A percentile compares a stretch with the other conserved stretches of the same genome.
These are phyloP conservation scores for Hydrozoanthus gracilis DNA, from an alignment of 92 coral and sea anemone species.

Conservation along the genomic window DNA sequence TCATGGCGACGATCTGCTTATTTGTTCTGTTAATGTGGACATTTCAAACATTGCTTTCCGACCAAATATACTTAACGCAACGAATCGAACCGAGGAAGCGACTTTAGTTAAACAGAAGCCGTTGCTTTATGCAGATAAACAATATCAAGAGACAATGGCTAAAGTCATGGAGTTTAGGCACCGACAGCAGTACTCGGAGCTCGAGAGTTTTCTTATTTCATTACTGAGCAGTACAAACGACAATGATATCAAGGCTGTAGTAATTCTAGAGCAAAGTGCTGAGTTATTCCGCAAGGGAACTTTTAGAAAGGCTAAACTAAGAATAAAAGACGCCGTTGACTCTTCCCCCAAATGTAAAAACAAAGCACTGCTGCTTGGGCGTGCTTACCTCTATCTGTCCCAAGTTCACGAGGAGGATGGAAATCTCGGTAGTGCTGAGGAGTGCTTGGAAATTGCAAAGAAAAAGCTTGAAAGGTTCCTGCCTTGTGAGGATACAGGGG, in stretches of 20 bases:
- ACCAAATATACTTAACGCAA: slow-evolving; percentile 11
- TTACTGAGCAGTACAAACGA: slow-evolving; percentile 68
- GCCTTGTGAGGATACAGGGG: slow-evolving; percentile 89
- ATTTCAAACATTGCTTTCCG: slow-evolving; percentile 50
- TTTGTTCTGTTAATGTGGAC: slow-evolving; percentile 81
- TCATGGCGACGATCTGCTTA: slow-evolving; percentile 57
- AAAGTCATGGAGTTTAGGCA: slow-evolving; percentile 67
- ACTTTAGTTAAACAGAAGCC: slow-evolving; percentile 52
- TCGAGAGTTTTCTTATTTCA: slow-evolving; percentile 66
- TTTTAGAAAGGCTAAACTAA: slow-evolving; percentile 76
- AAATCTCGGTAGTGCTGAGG: slow-evolving; percentile 91
- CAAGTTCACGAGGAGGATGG: slow-evolving; percentile 85
- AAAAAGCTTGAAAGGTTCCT: slow-evolving; percentile 75
- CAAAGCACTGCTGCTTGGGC: slow-evolving; percentile 81
- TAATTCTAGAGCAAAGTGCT: slow-evolving; percentile 84
- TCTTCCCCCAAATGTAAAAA: slow-evolving; percentile 73
- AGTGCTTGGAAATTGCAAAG: slow-evolving; percentile 87
- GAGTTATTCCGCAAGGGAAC: slow-evolving; percentile 76
- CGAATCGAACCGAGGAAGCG: slow-evolving; percentile 23
- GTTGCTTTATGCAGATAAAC: slow-evolving; percentile 72
- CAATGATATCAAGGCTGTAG: slow-evolving; percentile 73
- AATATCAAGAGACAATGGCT: slow-evolving; percentile 68
- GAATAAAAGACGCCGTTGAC: slow-evolving; percentile 87
- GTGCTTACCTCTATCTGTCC: slow-evolving; percentile 86
- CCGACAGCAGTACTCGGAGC: slow-evolving; percentile 67